Evolutionary conservation across 1,140 invertebrate genomes (phyloP), one percentile per base, ranked within the genome.

Genomic region (Proctacanthus coquilletti): DNA sequence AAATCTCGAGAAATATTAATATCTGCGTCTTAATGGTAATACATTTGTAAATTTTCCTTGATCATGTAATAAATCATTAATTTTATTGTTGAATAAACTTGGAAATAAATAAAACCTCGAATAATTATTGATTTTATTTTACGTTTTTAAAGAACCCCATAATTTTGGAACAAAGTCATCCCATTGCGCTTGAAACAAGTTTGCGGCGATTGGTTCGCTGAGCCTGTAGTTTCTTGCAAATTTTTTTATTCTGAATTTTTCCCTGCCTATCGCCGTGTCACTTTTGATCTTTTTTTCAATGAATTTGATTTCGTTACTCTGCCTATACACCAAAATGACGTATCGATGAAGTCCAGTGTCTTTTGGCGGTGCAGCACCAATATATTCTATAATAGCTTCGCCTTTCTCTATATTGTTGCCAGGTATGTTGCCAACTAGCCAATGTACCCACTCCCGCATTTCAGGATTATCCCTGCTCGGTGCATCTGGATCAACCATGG

Each of bases 351-450:
- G 69, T 48, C 75, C 78, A 18, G 80, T 84, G 34, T 68, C 75
- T 49, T 77, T 57, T 8, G 84, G 84, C 2, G 86, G 84, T 13
- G 82, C 85, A 30, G 84, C 70, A 20, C 85, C 84, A 43, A 88
- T 63, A 57, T 88, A 92, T 2, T 72, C 74, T 3, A 75, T 74
- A 0, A 91, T 58, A 0, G 66, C 65, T 40, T 83, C 78, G 11
- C 87, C 87, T 32, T 71, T 62, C 0, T 50, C 45, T 1, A 92
- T 56, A 30, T 83, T 65, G 40, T 61, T 63, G 17, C 79, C 85
- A 6, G 81, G 82, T 50, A 93, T 86, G 52, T 94, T 93, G 3
- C 69, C 80, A 2, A 92, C 77, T 2, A 91, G 56, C 85, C 86
- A 92, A 57, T 91, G 86, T 49, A 84, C 78, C 77, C 79, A 87